Base-by-base conservation (phyloP, 2,113 vertebrate genomes). In the Osmerus eperlanus region DNA sequence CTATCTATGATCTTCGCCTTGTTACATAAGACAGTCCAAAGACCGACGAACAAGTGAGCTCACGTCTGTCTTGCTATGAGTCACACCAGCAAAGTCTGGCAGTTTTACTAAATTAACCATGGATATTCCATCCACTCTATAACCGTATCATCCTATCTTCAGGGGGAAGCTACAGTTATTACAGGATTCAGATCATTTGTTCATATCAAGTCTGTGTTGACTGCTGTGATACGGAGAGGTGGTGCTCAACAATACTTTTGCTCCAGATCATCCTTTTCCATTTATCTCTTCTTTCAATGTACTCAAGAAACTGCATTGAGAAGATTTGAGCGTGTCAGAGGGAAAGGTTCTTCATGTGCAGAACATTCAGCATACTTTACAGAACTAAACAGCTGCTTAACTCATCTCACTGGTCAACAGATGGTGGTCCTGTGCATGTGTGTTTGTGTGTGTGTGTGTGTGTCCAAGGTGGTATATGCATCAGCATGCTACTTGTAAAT, bases 321-420 rank as follows among this genome's bases (percentile, higher is more conserved):
- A 54, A 13, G 16, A 54, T 13, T 4, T 54, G 53, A 5, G 53
- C 16, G 13, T 54, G 53, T 13, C 53, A 15, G 53, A 15, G 3
- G 32, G 32, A 15, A 15, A 54, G 13, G 12, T 14, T 70, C 51
- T 14, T 70, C 36, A n/a, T 32, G 15, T 41, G 23, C 75, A 78
- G 71, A 78, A 79, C 71, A 32, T 23, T 18, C 70, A 64, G 67
- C 60, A 71, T 79, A 74, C 36, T 72, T 51, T 79, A 79, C 76
- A 73, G 80, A 82, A 63, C 75, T 76, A 84, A 79, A 78, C 83
- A 78, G 85, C 71, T 82, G 82, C 62, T 79, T 68, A 23, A 60
- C 25, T 65, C 63, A 90, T 81, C 78, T 12, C 69, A 21, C 7
- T 71, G 77, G 64, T 71, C 73, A 78, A 82, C 87, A 88, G 83